Evolutionary conservation across 2,888 invertebrate species (phyloP).

Genomic region (Lycia hirtaria): DNA sequence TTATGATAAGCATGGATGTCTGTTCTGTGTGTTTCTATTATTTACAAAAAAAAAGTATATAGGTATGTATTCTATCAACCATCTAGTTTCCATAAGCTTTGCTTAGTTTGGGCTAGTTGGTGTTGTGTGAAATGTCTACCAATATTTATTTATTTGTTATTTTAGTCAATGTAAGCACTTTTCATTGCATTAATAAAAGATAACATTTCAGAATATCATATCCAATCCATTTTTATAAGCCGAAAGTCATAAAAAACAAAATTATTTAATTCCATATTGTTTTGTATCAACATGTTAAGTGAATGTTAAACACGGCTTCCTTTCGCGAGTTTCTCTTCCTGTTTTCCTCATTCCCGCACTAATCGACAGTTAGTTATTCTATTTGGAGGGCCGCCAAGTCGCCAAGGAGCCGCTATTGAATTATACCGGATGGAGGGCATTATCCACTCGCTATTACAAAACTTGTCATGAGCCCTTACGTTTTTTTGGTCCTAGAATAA

Average conservation of each 20-base stretch:
- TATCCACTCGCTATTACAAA: slow-evolving; percentile 44
- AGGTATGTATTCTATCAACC: too few species aligned
- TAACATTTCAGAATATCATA: too few species aligned
- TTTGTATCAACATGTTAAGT: slow-evolving; percentile 31
- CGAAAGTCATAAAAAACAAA: not conserved
- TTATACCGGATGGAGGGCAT: slow-evolving; percentile 49
- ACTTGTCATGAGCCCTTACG: slow-evolving; percentile 29
- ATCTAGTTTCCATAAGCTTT: too few species aligned
- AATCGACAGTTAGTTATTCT: slow-evolving; percentile 75
- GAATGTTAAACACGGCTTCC: slow-evolving; percentile 33
- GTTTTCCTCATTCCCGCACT: slow-evolving; percentile 56
- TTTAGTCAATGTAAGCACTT: too few species aligned
- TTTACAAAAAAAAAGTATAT: too few species aligned
- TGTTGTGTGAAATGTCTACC: too few species aligned
- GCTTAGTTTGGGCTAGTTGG: too few species aligned
- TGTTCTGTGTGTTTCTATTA: too few species aligned
- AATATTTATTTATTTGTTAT: too few species aligned
- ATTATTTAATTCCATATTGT: slow-evolving; percentile 5
- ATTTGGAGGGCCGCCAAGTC: slow-evolving; percentile 68
- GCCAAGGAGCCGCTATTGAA: slow-evolving; percentile 66
- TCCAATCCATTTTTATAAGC: too few species aligned
- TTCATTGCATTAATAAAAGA: too few species aligned
- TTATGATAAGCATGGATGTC: too few species aligned
- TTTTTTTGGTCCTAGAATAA: slow-evolving; percentile 18
- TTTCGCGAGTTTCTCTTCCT: slow-evolving; percentile 19